These are phyloP conservation scores for Nyctibius grandis DNA, from an alignment of 2,797 vertebrate species.

Conservation along the genomic window DNA sequence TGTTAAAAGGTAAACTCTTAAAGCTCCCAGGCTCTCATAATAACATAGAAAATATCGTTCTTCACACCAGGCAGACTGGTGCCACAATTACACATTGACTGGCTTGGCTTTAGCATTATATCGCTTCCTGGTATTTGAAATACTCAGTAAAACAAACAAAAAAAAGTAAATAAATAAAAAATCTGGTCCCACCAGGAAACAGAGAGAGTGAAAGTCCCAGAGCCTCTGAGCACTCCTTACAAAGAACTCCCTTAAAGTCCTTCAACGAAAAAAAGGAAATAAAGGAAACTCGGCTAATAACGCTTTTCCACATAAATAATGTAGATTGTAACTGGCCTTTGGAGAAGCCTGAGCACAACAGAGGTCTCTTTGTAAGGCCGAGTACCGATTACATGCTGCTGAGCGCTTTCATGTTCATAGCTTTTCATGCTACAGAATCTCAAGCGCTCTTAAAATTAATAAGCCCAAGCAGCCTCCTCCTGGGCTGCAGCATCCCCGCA, in stretches of 20 bases:
- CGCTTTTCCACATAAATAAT: constrained; percentile 63
- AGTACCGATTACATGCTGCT: constrained; percentile 6
- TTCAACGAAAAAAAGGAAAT: not conserved
- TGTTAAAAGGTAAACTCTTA: constrained; percentile 34
- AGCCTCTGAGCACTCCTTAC: not conserved
- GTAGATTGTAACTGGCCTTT: constrained; percentile 41
- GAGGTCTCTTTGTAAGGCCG: constrained; percentile 17
- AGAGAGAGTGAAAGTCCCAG: not conserved
- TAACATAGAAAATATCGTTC: not conserved
- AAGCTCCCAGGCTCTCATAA: not conserved
- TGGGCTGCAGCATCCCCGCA: not conserved
- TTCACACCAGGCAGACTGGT: not conserved
- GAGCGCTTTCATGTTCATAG: not conserved
- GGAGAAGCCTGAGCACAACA: constrained; percentile 22
- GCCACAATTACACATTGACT: constrained; percentile 31
- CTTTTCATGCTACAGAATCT: not conserved
- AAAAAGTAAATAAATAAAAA: constrained; percentile 16
- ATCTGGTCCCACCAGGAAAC: not conserved
- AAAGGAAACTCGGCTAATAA: constrained; percentile 30
- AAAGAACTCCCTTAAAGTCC: constrained; percentile 30
- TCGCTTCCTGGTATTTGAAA: constrained; percentile 41
- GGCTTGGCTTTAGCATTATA: not conserved
- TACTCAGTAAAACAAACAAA: not conserved
- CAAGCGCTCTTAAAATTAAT: not conserved
- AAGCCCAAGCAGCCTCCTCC: not conserved